Evolutionary conservation across 1,140 invertebrate species (phyloP).

Genomic region (Melitaea cinxia): DNA sequence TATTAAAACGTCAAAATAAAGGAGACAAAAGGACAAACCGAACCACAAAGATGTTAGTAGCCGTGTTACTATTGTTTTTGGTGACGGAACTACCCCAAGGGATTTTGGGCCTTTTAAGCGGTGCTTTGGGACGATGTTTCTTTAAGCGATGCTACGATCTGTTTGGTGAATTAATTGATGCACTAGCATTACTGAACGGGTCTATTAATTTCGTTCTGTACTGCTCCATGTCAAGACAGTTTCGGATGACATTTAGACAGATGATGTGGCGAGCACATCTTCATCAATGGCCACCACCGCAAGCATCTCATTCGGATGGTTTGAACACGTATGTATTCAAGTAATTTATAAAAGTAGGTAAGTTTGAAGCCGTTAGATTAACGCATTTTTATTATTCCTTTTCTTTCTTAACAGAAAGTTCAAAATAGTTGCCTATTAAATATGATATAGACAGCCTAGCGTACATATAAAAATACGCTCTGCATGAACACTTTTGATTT

Average conservation of each 20-base stretch:
- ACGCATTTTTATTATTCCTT: too few relatives aligned
- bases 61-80: constrained; percentile 92
- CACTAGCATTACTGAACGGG: constrained; percentile 94
- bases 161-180: constrained; percentile 95
- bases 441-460: too few relatives aligned
- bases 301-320: constrained; percentile 65
- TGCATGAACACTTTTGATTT: too few relatives aligned
- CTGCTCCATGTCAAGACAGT: constrained; percentile 96
- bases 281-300: constrained; percentile 67
- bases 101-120: constrained; percentile 87
- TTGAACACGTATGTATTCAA: constrained; percentile 63
- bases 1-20: constrained; percentile 85
- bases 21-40: constrained; percentile 85
- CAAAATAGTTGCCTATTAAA: too few relatives aligned
- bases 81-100: constrained; percentile 94
- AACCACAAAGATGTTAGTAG: constrained; percentile 95
- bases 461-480: too few relatives aligned
- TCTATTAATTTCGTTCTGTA: constrained; percentile 97
- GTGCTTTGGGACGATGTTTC: constrained; percentile 87
- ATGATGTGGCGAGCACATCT: constrained; percentile 84
- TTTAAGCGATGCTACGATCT: constrained; percentile 89
- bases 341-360: background rate
- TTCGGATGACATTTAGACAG: constrained; percentile 91
- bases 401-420: too few relatives aligned
- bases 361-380: too few relatives aligned